phyloP scores from a whole-genome alignment of 2,113 vertebrate genomes.

The Nycticorax nycticorax region DNA sequence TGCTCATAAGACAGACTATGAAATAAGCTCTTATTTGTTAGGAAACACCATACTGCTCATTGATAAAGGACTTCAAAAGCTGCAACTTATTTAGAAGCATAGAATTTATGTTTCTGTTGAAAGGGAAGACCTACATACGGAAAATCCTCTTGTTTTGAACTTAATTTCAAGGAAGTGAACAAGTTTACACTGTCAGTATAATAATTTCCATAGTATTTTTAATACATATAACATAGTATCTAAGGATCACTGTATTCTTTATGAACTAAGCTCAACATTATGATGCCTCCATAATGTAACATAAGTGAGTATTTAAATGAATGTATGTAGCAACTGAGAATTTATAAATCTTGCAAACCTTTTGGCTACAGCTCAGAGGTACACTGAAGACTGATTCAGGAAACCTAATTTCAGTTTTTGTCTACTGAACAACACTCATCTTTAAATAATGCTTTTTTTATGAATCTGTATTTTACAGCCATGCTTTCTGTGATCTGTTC shows the following conservation, averaged over 20 bases:
- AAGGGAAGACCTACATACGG: neutral
- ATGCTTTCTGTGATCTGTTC: neutral
- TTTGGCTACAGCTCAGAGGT: neutral
- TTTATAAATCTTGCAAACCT: neutral
- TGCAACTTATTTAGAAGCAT: conserved; percentile 38
- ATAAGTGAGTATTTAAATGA: neutral
- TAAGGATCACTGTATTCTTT: neutral
- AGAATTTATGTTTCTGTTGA: conserved; percentile 21
- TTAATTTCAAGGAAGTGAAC: neutral
- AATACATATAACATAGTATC: neutral
- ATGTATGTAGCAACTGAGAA: neutral
- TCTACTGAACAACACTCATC: neutral
- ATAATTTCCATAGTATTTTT: neutral
- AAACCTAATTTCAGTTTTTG: neutral
- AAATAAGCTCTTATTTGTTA: conserved; percentile 52
- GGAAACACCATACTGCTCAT: conserved; percentile 42
- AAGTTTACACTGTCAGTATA: neutral
- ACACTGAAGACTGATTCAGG: neutral
- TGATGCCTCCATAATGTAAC: neutral
- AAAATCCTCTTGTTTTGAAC: neutral
- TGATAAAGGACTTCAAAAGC: conserved; percentile 43
- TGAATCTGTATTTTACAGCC: neutral
- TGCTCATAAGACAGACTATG: conserved; percentile 60
- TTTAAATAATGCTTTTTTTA: neutral
- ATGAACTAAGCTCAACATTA: neutral